Conservation (phyloP, 2,888 invertebrate species). For the Lepidonotus clava region DNA sequence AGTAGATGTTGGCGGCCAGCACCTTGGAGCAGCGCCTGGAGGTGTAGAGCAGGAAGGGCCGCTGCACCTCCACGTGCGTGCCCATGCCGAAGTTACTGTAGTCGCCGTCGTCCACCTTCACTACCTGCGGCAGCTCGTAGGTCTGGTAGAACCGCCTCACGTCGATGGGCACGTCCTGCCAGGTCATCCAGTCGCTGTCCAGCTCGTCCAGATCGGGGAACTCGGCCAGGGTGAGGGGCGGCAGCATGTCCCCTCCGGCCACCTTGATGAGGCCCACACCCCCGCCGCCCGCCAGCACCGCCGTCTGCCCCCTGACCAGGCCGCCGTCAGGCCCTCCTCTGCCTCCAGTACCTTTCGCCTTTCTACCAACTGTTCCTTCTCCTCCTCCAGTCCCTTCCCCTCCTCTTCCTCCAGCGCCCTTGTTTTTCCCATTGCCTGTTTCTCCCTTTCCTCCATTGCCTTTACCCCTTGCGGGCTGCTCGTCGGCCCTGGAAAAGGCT, state of each 20-base stretch:
- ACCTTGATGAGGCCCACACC: too few relatives aligned
- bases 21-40: constrained; percentile 71
- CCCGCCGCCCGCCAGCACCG: too few relatives aligned
- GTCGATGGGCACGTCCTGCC: constrained; percentile 64
- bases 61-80: constrained; percentile 69
- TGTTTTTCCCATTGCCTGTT: too few relatives aligned
- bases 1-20: constrained; percentile 68
- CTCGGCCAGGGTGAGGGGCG: not conserved
- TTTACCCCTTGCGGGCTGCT: too few relatives aligned
- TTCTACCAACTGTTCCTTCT: too few relatives aligned
- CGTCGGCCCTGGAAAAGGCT: too few relatives aligned
- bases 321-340: too few relatives aligned
- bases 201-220: constrained; percentile 11
- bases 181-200: constrained; percentile 48
- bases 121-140: constrained; percentile 69
- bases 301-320: too few relatives aligned
- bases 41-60: constrained; percentile 70
- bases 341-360: too few relatives aligned
- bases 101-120: constrained; percentile 64
- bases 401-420: too few relatives aligned
- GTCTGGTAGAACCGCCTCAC: constrained; percentile 65
- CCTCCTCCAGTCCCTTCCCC: too few relatives aligned
- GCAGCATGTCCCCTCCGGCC: constrained; percentile 45
- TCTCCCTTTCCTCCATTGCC: too few relatives aligned
- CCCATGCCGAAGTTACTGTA: constrained; percentile 62